phyloP scores from a whole-genome alignment of 2,797 vertebrate species.

The Microctenopoma lineatum region DNA sequence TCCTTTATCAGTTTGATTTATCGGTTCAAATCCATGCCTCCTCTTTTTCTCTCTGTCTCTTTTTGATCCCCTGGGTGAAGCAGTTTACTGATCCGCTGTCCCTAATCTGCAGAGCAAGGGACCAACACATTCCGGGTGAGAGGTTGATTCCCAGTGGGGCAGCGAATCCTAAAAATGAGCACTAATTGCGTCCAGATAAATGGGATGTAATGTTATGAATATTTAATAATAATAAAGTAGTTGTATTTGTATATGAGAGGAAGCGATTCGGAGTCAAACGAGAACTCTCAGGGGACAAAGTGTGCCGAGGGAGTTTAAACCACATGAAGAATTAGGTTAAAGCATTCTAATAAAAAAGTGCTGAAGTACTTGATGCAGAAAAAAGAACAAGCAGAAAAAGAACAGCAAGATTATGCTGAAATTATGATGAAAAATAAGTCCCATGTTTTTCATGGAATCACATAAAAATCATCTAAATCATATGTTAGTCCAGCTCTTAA shows the following conservation, averaged over 20 bases:
- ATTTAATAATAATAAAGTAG: constrained; percentile 53
- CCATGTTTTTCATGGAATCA: too few species aligned
- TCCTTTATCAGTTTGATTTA: constrained; percentile 72
- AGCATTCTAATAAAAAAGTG: constrained; percentile 8
- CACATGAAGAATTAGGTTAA: constrained; percentile 39
- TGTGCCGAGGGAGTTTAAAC: constrained; percentile 25
- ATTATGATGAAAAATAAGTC: not conserved
- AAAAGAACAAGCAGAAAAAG: not conserved
- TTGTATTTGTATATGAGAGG: constrained; percentile 23
- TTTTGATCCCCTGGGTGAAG: constrained; percentile 52
- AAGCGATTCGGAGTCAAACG: constrained; percentile 28
- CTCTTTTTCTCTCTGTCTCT: not conserved
- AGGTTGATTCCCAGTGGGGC: constrained; percentile 57
- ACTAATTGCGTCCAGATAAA: constrained; percentile 39
- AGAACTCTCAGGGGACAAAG: constrained; percentile 22
- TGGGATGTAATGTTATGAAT: constrained; percentile 43
- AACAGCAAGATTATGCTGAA: not conserved
- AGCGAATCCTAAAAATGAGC: constrained; percentile 37
- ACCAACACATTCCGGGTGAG: constrained; percentile 46
- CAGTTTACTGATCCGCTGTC: constrained; percentile 57
- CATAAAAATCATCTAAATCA: too few species aligned
- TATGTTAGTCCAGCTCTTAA: too few species aligned
- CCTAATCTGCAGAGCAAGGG: constrained; percentile 65
- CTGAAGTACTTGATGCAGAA: not conserved
- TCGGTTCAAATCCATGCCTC: constrained; percentile 48